Percentiles rank a stretch among this genome's conserved stretches.
Evolutionary conservation across 2,888 invertebrate species (phyloP).

Genomic region (Microplitis manilae): DNA sequence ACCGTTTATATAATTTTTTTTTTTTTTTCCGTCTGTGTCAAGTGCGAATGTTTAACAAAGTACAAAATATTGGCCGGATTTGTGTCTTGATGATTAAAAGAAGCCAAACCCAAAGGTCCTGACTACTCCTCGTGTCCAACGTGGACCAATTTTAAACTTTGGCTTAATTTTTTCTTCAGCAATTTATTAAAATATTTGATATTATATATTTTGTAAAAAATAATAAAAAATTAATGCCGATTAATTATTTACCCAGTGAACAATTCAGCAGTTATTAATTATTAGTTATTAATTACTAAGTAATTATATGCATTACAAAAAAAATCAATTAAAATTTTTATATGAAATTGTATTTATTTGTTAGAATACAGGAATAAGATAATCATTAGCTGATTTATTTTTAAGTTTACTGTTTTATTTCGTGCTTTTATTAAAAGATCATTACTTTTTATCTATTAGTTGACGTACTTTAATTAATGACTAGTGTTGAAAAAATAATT

Average conservation of each 20-base stretch:
- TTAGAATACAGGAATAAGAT: not conserved
- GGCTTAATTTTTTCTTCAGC: constrained; percentile 23
- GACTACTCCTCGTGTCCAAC: not conserved
- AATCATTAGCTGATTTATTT: not conserved
- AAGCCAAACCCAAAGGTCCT: not conserved
- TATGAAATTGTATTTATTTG: not conserved
- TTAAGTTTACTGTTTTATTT: not conserved
- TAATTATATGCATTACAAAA: not conserved
- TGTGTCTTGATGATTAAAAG: constrained; percentile 26
- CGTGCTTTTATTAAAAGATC: no score
- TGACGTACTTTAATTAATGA: no score
- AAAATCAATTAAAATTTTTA: not conserved
- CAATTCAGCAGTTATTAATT: not conserved
- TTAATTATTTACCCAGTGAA: constrained; percentile 6
- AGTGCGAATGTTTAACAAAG: constrained; percentile 40
- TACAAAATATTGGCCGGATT: constrained; percentile 41
- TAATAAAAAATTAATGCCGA: constrained; percentile 13
- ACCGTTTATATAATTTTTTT: constrained; percentile 36
- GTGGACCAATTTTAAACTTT: constrained; percentile 13
- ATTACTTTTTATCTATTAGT: no score
- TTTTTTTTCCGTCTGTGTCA: constrained; percentile 26
- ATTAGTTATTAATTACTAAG: not conserved
- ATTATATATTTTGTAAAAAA: constrained; percentile 24
- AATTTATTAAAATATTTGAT: constrained; percentile 27
- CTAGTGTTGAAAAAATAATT: no score